Percentiles rank a stretch among this genome's conserved stretches.
Evolutionary conservation across 2,113 vertebrate species (phyloP).

Genomic region (Corydoras sp.): DNA sequence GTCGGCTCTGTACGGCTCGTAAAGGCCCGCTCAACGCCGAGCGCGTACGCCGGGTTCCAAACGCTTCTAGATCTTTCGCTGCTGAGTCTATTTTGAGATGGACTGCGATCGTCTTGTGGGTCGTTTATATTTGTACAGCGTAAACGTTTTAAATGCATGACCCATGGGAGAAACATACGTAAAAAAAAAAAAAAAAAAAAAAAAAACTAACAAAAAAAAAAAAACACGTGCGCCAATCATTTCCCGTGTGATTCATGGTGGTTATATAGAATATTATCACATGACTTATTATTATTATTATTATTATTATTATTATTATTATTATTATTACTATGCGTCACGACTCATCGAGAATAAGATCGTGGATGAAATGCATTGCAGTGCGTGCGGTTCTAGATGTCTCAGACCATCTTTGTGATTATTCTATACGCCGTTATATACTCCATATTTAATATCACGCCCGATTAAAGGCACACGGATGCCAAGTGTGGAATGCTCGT

Average conservation of each 20-base stretch:
- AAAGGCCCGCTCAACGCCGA: constrained; percentile 51
- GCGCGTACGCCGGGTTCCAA: constrained; percentile 48
- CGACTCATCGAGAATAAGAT: constrained; percentile 10
- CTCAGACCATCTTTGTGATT: constrained; percentile 57
- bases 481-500: constrained; percentile 5
- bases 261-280: constrained; percentile 1
- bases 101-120: constrained; percentile 59
- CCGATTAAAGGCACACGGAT: not conserved
- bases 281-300: constrained; percentile 36
- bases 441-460: constrained; percentile 40
- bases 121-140: constrained; percentile 73
- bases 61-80: constrained; percentile 62
- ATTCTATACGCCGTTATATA: constrained; percentile 52
- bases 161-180: constrained; percentile 44
- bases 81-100: constrained; percentile 67
- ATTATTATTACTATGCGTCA: constrained; percentile 53
- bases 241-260: constrained; percentile 14
- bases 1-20: constrained; percentile 41
- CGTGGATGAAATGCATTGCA: too few species aligned
- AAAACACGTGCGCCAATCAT: constrained; percentile 5
- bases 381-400: constrained; percentile 37
- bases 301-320: constrained; percentile 50
- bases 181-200: constrained; percentile 21
- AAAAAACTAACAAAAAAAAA: constrained; percentile 26
- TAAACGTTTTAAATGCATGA: constrained; percentile 66